These are phyloP conservation scores for Psittacula derbiana DNA, from an alignment of 2,797 vertebrate genomes.

Conservation along the genomic window DNA sequence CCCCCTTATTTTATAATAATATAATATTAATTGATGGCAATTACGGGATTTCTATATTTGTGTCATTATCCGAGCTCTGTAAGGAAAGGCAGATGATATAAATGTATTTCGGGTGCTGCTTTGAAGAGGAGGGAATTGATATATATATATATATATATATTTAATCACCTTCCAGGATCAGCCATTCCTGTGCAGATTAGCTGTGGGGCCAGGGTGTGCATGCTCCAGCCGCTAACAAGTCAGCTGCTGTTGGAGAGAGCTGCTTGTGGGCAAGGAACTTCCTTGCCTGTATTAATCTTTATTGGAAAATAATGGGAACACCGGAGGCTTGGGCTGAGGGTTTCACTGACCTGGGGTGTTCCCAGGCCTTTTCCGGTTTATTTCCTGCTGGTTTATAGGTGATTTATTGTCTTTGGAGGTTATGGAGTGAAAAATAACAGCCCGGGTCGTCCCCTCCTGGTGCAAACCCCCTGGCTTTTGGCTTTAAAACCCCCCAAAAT, in stretches of 20 bases:
- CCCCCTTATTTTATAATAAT: background rate
- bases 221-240: background rate
- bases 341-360: background rate
- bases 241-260: accelerated
- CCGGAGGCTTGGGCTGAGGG: accelerated
- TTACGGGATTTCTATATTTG: background rate
- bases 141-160: background rate
- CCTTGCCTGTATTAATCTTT: background rate
- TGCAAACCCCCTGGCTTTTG: background rate
- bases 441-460: background rate
- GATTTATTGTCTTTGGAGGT: background rate
- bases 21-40: constrained; percentile 36
- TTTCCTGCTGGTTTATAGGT: background rate
- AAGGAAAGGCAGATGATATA: background rate
- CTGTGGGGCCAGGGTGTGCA: background rate
- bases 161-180: background rate
- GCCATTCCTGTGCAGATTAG: background rate
- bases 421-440: background rate
- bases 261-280: background rate
- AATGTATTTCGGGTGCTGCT: background rate
- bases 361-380: too few species aligned
- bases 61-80: background rate
- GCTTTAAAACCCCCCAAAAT: background rate
- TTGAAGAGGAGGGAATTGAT: background rate
- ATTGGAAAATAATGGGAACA: background rate